phyloP scores from a whole-genome alignment of 2,797 vertebrate genomes.

The Gallinago nigripennis region DNA sequence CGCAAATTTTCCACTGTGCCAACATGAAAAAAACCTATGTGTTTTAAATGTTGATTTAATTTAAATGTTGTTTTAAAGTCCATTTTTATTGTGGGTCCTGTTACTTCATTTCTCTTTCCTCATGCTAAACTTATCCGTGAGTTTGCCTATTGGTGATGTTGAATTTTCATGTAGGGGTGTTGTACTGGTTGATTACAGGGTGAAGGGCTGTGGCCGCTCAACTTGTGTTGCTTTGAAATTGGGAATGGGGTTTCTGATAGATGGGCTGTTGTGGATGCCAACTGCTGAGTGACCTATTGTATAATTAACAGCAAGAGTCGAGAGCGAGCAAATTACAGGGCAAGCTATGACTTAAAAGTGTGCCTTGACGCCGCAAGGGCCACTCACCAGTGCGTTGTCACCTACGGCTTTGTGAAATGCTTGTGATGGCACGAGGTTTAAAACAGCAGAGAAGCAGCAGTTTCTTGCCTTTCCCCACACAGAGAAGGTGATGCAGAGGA shows the following conservation, averaged over 20 bases:
- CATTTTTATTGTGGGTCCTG: neutral
- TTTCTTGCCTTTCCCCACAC: neutral
- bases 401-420: neutral
- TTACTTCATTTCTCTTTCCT: neutral
- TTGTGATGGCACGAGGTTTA: neutral
- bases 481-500: neutral
- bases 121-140: neutral
- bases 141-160: neutral
- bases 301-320: neutral
- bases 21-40: rapidly evolving
- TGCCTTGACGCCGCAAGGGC: neutral
- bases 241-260: neutral
- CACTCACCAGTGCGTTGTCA: neutral
- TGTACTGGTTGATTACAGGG: neutral
- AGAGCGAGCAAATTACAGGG: neutral
- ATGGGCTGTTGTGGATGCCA: neutral
- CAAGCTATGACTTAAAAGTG: neutral
- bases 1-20: neutral
- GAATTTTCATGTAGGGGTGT: neutral
- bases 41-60: neutral
- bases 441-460: neutral
- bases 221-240: rapidly evolving
- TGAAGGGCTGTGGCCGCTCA: neutral
- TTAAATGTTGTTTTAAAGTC: neutral
- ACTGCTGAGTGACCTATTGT: neutral